Conservation (phyloP, 2,113 vertebrate species). For the Perognathus longimembris region DNA sequence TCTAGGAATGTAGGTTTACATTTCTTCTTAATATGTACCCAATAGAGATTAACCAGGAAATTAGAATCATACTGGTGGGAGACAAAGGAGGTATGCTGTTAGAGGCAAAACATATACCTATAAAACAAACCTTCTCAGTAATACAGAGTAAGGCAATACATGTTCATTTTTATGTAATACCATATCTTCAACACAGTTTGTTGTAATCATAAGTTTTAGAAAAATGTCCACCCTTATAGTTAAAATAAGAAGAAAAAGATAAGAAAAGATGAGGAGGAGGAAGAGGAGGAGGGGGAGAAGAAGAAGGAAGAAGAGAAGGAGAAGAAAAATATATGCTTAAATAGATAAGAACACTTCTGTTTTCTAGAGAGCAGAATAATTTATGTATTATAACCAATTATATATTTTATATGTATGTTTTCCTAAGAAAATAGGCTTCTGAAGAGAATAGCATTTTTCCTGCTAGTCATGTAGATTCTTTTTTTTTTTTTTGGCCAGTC, state of each 20-base stretch:
- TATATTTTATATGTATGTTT: neutral
- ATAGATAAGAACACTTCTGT: neutral
- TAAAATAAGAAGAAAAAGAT: neutral
- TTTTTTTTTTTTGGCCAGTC: too few species aligned
- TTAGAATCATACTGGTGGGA: neutral
- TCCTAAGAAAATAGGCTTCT: neutral
- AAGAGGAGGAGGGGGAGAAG: too few species aligned
- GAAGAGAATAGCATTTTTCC: neutral
- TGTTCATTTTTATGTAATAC: neutral
- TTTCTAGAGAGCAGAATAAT: neutral
- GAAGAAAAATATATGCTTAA: neutral
- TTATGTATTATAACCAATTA: neutral
- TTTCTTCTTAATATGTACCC: neutral
- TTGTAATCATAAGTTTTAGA: conserved; percentile 12
- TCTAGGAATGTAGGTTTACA: neutral
- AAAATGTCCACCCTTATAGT: neutral
- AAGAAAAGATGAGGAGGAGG: too few species aligned
- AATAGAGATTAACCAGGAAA: neutral
- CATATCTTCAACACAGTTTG: neutral
- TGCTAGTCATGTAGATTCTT: too few species aligned
- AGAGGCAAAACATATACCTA: neutral
- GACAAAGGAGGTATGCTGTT: neutral
- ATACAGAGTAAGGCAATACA: neutral
- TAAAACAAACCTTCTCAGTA: neutral
- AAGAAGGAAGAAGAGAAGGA: neutral